Percentiles rank a stretch among this genome's conserved stretches.
These are phyloP conservation scores for Salvelinus fontinalis DNA, from an alignment of 2,113 vertebrate species.

Conservation along the genomic window DNA sequence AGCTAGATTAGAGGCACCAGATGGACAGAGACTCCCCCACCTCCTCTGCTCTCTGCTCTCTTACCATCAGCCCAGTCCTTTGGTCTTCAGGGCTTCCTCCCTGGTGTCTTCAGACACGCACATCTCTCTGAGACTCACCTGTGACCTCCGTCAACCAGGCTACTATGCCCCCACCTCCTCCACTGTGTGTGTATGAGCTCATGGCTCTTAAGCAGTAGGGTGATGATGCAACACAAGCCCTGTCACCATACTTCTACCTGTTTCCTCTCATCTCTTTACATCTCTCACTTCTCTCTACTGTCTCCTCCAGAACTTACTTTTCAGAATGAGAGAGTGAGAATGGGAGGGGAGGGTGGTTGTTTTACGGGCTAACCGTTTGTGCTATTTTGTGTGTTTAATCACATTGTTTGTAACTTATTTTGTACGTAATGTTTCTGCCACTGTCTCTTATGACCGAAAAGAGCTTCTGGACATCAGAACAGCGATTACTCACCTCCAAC, in stretches of 20 bases:
- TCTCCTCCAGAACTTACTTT: background rate
- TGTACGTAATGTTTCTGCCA: too few species aligned
- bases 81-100: background rate
- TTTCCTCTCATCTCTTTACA: background rate
- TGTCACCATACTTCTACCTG: background rate
- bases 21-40: conserved; percentile 5
- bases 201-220: background rate
- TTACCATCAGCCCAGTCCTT: background rate
- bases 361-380: too few species aligned
- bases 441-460: too few species aligned
- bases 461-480: too few species aligned
- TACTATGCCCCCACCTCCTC: background rate
- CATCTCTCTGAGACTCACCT: conserved; percentile 13
- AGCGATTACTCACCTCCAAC: too few species aligned
- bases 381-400: too few species aligned
- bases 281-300: background rate
- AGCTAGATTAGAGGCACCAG: background rate
- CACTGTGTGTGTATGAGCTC: background rate
- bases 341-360: too few species aligned
- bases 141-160: background rate
- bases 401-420: too few species aligned
- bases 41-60: background rate
- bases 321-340: background rate
- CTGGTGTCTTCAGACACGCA: conserved; percentile 17
- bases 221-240: background rate